A percentile compares a stretch with the other conserved stretches of the same genome.
Conservation (phyloP, 53 echinoderm and acorn worm genomes). For the Mesocentrotus franciscanus region DNA sequence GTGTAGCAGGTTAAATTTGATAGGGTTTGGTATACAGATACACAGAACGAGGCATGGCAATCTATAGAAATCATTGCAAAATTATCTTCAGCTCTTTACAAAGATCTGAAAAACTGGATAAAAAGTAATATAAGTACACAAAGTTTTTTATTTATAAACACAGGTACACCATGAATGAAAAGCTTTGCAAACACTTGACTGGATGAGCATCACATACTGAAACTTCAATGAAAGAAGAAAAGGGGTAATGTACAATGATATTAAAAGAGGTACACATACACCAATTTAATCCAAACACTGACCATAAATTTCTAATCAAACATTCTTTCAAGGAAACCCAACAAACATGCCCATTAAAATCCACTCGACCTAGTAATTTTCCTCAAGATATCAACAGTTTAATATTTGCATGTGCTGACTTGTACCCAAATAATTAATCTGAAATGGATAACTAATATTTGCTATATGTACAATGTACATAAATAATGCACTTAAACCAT, state of each 20-base stretch:
- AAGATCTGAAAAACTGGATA: too few species aligned
- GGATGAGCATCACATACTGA: neutral
- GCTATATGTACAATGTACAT: neutral
- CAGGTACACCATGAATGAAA: neutral
- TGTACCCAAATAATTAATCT: neutral
- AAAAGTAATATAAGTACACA: too few species aligned
- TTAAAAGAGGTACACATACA: too few species aligned
- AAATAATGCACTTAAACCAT: neutral
- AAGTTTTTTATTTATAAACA: too few species aligned
- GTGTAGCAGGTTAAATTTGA: too few species aligned
- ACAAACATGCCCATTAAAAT: neutral
- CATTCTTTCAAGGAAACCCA: neutral
- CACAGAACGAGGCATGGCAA: too few species aligned
- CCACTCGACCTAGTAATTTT: neutral
- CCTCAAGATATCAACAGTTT: neutral
- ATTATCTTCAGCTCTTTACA: too few species aligned
- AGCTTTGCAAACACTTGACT: neutral
- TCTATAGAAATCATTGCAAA: too few species aligned
- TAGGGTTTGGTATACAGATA: too few species aligned
- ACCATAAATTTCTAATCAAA: neutral
- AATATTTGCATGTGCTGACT: neutral
- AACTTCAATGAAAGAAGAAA: neutral
- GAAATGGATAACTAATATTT: neutral
- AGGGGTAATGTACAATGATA: too few species aligned
- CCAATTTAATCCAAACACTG: too few species aligned